Evolutionary conservation across 1,140 invertebrate genomes (phyloP).

Genomic region (Zaprionus inermis): DNA sequence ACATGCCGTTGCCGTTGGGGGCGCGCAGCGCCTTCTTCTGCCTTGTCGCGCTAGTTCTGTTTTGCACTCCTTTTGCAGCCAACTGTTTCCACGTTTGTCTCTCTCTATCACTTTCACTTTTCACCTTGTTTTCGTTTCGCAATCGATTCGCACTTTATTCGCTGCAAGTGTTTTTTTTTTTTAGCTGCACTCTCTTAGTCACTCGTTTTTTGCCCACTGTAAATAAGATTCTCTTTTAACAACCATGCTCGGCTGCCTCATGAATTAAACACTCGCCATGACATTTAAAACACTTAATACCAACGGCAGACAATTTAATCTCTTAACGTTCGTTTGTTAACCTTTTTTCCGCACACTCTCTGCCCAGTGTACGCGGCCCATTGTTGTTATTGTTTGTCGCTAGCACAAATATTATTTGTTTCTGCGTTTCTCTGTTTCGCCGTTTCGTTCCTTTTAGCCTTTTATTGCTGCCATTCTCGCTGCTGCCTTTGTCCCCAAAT

Average conservation of each 20-base stretch:
- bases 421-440: slow-evolving; percentile 33
- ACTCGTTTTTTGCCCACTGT: slow-evolving; percentile 41
- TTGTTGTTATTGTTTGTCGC: slow-evolving; percentile 40
- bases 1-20: slow-evolving; percentile 52
- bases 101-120: slow-evolving; percentile 37
- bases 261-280: slow-evolving; percentile 81
- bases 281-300: slow-evolving; percentile 82
- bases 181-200: slow-evolving; percentile 26
- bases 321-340: slow-evolving; percentile 78
- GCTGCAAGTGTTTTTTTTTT: slow-evolving; percentile 40
- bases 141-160: slow-evolving; percentile 63
- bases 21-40: slow-evolving; percentile 20
- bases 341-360: slow-evolving; percentile 57
- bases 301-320: slow-evolving; percentile 80
- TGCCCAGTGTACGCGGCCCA: not conserved
- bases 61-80: not conserved
- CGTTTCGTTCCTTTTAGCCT: slow-evolving; percentile 46
- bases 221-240: slow-evolving; percentile 43
- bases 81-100: slow-evolving; percentile 12
- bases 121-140: slow-evolving; percentile 33
- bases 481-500: slow-evolving; percentile 47
- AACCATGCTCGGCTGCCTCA: slow-evolving; percentile 14
- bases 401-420: slow-evolving; percentile 46
- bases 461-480: slow-evolving; percentile 51
- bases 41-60: not conserved